Base-by-base conservation (phyloP, 2,797 vertebrate genomes). In the Phalanger gymnotis region DNA sequence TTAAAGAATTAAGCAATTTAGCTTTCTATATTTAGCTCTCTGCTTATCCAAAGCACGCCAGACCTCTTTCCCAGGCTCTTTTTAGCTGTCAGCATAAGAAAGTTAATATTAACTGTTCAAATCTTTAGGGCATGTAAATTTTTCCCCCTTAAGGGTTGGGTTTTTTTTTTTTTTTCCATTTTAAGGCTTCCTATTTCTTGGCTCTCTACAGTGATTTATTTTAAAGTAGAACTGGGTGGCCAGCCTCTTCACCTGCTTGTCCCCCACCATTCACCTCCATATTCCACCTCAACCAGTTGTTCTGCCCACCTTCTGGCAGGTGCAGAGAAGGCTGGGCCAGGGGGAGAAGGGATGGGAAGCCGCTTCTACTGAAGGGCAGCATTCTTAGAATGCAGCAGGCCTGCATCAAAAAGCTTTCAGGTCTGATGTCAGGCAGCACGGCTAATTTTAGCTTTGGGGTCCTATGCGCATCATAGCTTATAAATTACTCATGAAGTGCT, bases 21-120 rank as follows among this genome's bases (percentile, higher is more conserved):
- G 34, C 57, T 97, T 98, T 95, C 91, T 97, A 91, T 97, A 95
- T 95, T 95, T 98, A 98, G 93, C 55, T 94, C 93, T 92, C 92
- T 98, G 73, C 34, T 95, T 95, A 94, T 92, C 57, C 58, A 94
- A 92, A 96, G 96, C 93, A 95, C 92, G 94, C 53, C 3, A 94
- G 61, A 91, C 56, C 52, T 95, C 92, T 97, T 57, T 95, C 95
- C 55, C 28, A 93, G 92, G 34, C 96, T 97, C 90, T 25, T 97
- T 98, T 98, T 95, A 97, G 96, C 91, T 91, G 13, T 95, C 94
- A 95, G 0, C 89, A 12, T 96, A 97, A 97, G 90, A 96, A 98
- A 98, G 95, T 97, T 95, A 94, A 87, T 96, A 94, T 95, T 94
- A 98, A 94, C 51, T 89, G 51, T 95, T 94, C 93, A 96, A 34